Percentiles rank a stretch among this genome's conserved stretches.
Conservation (phyloP, 2,113 vertebrate species). For the Myiozetetes cayanensis region DNA sequence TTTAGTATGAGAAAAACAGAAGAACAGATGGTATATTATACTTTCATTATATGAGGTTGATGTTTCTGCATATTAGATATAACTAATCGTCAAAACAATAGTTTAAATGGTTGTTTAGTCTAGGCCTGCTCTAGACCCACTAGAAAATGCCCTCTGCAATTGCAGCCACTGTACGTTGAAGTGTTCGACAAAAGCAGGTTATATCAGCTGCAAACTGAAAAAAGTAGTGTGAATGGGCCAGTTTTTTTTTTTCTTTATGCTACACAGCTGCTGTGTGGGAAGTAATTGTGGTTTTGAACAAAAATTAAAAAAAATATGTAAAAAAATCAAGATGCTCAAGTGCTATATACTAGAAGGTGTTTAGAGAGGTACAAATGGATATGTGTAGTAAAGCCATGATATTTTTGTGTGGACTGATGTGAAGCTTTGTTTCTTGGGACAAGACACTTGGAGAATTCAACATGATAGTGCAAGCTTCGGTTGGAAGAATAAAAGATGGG, state of each 20-base stretch:
- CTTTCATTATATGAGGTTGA: neutral
- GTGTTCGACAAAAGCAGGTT: neutral
- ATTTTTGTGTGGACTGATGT: neutral
- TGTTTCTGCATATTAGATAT: neutral
- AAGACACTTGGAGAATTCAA: neutral
- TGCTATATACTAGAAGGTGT: neutral
- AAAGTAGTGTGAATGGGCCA: neutral
- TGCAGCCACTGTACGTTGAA: neutral
- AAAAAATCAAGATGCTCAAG: neutral
- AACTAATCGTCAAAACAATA: neutral
- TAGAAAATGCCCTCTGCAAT: neutral
- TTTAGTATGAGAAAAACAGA: neutral
- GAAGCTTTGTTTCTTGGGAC: neutral
- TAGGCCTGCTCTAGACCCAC: neutral
- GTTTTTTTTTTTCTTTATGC: neutral
- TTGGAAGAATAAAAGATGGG: neutral
- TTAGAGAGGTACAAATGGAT: neutral
- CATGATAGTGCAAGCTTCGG: neutral
- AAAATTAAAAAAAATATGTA: neutral
- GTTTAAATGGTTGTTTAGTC: neutral
- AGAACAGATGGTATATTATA: neutral
- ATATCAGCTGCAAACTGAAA: neutral
- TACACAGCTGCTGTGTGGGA: neutral
- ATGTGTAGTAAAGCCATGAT: accelerated
- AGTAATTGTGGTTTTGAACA: neutral